Conservation (phyloP, 2,888 invertebrate species). For the Mesoligia furuncula region DNA sequence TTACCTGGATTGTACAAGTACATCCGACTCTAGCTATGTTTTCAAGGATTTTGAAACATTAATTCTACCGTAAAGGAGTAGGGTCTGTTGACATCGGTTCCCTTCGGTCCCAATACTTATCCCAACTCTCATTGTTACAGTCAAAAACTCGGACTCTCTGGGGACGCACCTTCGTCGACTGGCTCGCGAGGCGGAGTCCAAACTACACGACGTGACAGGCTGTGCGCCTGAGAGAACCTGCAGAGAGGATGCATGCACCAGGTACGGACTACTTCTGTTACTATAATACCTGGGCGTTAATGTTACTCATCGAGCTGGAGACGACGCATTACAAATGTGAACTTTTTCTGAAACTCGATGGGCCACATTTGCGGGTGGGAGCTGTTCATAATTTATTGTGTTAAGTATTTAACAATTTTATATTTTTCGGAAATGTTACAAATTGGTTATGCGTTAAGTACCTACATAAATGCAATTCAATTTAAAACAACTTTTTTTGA, state of each 20-base stretch:
- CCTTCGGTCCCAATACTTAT: background rate
- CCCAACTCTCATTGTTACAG: constrained; percentile 83
- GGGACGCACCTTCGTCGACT: constrained; percentile 94
- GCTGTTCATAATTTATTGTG: background rate
- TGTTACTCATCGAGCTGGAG: background rate
- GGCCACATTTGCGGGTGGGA: background rate
- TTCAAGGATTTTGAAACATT: background rate
- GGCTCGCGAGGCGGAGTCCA: constrained; percentile 95
- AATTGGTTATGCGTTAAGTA: too few relatives aligned
- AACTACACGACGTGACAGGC: constrained; percentile 93
- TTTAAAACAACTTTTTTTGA: too few relatives aligned
- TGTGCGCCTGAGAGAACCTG: constrained; percentile 83
- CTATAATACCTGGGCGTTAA: too few relatives aligned
- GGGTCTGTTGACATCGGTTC: background rate
- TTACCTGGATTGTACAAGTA: too few relatives aligned
- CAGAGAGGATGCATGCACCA: constrained; percentile 83
- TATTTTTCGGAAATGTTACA: too few relatives aligned
- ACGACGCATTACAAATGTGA: background rate
- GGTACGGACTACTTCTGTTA: constrained; percentile 67
- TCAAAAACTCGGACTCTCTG: constrained; percentile 93
- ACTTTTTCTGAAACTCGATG: background rate
- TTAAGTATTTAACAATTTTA: too few relatives aligned
- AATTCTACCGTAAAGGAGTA: background rate
- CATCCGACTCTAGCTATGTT: background rate
- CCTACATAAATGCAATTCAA: too few relatives aligned